These are phyloP conservation scores for Lycia hirtaria DNA, from an alignment of 2,888 invertebrate species.

Conservation along the genomic window DNA sequence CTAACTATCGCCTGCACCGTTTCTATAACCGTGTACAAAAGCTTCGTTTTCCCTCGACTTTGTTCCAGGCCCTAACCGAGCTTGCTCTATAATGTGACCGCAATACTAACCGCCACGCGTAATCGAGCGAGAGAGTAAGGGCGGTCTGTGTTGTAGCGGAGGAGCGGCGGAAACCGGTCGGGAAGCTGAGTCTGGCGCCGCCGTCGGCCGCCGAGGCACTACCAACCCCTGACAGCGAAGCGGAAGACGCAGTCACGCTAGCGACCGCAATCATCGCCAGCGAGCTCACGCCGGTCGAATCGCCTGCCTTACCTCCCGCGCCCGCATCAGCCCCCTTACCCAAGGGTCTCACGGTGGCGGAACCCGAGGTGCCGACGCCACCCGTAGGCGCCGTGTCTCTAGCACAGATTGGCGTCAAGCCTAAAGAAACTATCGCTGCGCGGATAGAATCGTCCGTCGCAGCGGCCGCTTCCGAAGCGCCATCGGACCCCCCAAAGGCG, in stretches of 20 bases:
- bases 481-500: constrained; percentile 40
- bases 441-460: constrained; percentile 74
- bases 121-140: constrained; percentile 80
- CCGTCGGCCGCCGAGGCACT: constrained; percentile 70
- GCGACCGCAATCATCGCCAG: constrained; percentile 80
- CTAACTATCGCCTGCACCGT: constrained; percentile 81
- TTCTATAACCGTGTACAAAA: constrained; percentile 75
- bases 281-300: constrained; percentile 68
- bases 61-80: constrained; percentile 86
- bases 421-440: constrained; percentile 70
- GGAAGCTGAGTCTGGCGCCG: constrained; percentile 74
- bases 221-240: constrained; percentile 82
- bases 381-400: constrained; percentile 82
- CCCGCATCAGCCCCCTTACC: constrained; percentile 47
- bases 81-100: constrained; percentile 86
- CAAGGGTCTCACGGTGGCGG: constrained; percentile 65
- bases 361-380: constrained; percentile 77
- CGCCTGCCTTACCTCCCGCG: constrained; percentile 58
- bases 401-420: constrained; percentile 77
- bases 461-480: constrained; percentile 45
- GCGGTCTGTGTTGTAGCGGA: constrained; percentile 83
- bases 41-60: constrained; percentile 83
- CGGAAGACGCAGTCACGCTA: constrained; percentile 79
- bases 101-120: constrained; percentile 83
- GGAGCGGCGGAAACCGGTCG: constrained; percentile 79